Base-by-base conservation (phyloP, 2,113 vertebrate species). In the Coryphaenoides rupestris region DNA sequence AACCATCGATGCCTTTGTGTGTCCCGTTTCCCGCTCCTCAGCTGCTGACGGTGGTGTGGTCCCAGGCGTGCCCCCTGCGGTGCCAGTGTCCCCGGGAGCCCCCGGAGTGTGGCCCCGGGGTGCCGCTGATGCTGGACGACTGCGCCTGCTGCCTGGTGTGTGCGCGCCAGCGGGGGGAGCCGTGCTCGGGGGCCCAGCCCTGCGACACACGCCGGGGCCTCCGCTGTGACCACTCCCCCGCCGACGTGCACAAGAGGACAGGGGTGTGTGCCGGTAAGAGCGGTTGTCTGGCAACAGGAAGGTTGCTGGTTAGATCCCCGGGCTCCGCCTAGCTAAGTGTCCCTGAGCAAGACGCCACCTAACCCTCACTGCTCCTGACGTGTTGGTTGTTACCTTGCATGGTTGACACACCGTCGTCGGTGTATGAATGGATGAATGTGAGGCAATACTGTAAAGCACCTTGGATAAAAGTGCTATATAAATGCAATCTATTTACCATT, bases 201-300 rank as follows among this genome's bases (percentile, higher is more conserved):
- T 98, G 96, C 67, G 92, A 96, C 70, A 78, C 87, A 5, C 89
- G 80, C 58, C 89, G 86, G 63, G 93, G 93, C 10, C 93, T 98
- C 61, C 90, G 87, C 78, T 98, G 96, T 62, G 91, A 94, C 72
- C 92, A 91, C 78, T 72, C 80, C n/a, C n/a, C n/a, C 1, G 84
- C 87, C 0, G 91, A 90, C 52, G 75, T 87, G 45, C 67, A 78
- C 70, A 89, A 84, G 46, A 86, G 74, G 33, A 80, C 82, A 1
- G 93, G 94, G 24, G 81, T 94, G 72, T 98, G 95, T 85, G 84
- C 84, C 62, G 92, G 96, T 96, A n/a, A n/a, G n/a, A n/a, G n/a
- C n/a, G n/a, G n/a, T n/a, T n/a, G n/a, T n/a, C n/a, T n/a, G n/a
- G n/a, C n/a, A n/a, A n/a, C n/a, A n/a, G n/a, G n/a, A n/a, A n/a